Evolutionary conservation across 2,888 invertebrate genomes (phyloP).

Genomic region (Branchipolynoe longqiensis): DNA sequence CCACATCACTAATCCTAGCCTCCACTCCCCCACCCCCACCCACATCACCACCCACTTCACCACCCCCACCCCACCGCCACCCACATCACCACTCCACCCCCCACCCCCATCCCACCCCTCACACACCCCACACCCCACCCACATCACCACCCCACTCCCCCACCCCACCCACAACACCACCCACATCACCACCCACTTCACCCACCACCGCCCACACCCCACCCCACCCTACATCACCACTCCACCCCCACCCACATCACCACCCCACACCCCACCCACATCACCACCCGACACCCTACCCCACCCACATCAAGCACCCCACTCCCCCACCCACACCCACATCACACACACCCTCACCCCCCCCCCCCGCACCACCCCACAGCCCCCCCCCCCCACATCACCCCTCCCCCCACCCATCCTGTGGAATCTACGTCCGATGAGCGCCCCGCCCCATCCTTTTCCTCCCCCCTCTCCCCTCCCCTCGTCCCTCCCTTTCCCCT

Average conservation of each 20-base stretch:
- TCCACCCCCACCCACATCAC: not conserved
- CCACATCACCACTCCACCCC: not conserved
- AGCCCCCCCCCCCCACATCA: not conserved
- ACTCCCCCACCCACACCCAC: not conserved
- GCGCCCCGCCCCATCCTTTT: not conserved
- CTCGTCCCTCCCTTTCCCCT: not conserved
- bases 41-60: not conserved
- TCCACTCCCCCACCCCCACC: not conserved
- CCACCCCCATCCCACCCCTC: not conserved
- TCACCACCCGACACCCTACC: not conserved
- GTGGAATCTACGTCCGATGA: not conserved
- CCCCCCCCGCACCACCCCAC: not conserved
- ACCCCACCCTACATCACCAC: not conserved
- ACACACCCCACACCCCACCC: not conserved
- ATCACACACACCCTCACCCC: not conserved
- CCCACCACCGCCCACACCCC: not conserved
- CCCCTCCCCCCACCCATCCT: not conserved
- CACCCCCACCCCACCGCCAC: not conserved
- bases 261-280: not conserved
- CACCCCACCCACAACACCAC: not conserved
- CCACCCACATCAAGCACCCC: not conserved
- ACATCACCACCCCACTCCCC: not conserved
- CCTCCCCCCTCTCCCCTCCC: not conserved
- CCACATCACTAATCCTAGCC: not conserved
- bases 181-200: not conserved